Conservation (phyloP, 2,888 invertebrate genomes). For the Glyphotaelius pellucidus region DNA sequence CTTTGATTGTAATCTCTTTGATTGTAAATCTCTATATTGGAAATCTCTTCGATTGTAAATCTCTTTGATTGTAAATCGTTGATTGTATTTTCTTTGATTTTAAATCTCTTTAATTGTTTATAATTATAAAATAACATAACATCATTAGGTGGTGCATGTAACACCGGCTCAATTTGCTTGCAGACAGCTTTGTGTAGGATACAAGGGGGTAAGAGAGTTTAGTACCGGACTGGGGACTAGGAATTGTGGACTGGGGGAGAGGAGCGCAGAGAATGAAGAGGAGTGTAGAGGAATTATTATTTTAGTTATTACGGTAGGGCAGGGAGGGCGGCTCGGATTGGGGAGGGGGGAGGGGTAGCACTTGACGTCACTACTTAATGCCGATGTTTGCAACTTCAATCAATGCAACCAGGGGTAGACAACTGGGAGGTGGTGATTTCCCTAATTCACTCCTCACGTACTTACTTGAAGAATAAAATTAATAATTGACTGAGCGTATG, state of each 20-base stretch:
- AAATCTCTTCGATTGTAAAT: too few relatives aligned
- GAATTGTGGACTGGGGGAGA: neutral
- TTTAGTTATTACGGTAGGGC: neutral
- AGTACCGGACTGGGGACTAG: neutral
- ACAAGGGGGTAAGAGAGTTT: constrained; percentile 4
- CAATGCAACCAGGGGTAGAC: constrained; percentile 27
- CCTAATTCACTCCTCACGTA: neutral
- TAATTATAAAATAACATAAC: too few relatives aligned
- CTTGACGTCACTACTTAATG: constrained; percentile 48
- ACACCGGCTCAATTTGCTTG: constrained; percentile 11
- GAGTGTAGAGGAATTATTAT: constrained; percentile 29
- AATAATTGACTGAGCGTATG: too few relatives aligned
- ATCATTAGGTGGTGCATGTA: neutral
- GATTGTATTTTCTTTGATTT: too few relatives aligned
- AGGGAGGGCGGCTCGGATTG: neutral
- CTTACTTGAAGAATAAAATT: too few relatives aligned
- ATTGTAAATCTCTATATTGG: too few relatives aligned
- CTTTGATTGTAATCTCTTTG: too few relatives aligned
- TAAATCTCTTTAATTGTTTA: too few relatives aligned
- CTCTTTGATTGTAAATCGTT: too few relatives aligned
- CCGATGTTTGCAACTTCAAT: constrained; percentile 39
- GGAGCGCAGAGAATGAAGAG: neutral
- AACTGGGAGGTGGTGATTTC: neutral
- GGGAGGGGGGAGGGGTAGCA: constrained; percentile 27
- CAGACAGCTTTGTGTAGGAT: constrained; percentile 36